A percentile compares a stretch with the other conserved stretches of the same genome.
phyloP scores from a whole-genome alignment of 1,140 invertebrate genomes.

The Drosophila nigromelanica region DNA sequence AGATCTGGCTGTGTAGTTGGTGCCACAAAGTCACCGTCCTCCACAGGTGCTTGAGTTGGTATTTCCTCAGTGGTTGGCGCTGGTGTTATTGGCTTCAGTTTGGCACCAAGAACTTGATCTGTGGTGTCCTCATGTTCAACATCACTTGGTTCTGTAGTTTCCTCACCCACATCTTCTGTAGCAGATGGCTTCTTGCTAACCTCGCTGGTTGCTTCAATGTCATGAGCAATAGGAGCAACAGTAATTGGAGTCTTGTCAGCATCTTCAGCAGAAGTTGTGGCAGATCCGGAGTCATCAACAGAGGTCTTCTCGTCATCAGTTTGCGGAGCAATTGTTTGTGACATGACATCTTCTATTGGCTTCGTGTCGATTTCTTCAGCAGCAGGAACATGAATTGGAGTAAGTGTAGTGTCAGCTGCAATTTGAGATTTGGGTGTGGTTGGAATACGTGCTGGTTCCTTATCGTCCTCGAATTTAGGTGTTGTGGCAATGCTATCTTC shows the following conservation, averaged over 20 bases:
- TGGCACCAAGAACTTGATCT: constrained; percentile 45
- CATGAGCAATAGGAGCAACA: constrained; percentile 51
- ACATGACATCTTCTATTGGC: constrained; percentile 58
- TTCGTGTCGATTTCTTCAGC: constrained; percentile 57
- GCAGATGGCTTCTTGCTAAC: constrained; percentile 41
- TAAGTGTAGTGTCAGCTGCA: constrained; percentile 42
- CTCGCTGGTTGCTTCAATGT: constrained; percentile 46
- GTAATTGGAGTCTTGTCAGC: constrained; percentile 43
- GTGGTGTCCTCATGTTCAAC: constrained; percentile 38
- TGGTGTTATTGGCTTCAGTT: constrained; percentile 43
- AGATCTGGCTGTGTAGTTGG: constrained; percentile 36
- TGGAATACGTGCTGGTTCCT: constrained; percentile 26
- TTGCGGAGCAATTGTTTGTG: constrained; percentile 56
- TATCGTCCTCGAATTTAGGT: constrained; percentile 35
- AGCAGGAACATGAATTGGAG: constrained; percentile 41
- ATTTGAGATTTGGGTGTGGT: constrained; percentile 25
- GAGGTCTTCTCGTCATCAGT: constrained; percentile 20
- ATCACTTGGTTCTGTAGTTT: constrained; percentile 27
- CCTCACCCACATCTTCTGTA: constrained; percentile 46
- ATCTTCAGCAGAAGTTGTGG: constrained; percentile 44
- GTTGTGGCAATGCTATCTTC: constrained; percentile 32
- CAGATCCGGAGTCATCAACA: constrained; percentile 34
- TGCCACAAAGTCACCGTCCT: constrained; percentile 36
- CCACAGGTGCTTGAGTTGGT: constrained; percentile 39
- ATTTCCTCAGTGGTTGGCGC: constrained; percentile 24